These are phyloP conservation scores for Halotydeus destructor DNA, from an alignment of 1,140 invertebrate species.

Conservation along the genomic window DNA sequence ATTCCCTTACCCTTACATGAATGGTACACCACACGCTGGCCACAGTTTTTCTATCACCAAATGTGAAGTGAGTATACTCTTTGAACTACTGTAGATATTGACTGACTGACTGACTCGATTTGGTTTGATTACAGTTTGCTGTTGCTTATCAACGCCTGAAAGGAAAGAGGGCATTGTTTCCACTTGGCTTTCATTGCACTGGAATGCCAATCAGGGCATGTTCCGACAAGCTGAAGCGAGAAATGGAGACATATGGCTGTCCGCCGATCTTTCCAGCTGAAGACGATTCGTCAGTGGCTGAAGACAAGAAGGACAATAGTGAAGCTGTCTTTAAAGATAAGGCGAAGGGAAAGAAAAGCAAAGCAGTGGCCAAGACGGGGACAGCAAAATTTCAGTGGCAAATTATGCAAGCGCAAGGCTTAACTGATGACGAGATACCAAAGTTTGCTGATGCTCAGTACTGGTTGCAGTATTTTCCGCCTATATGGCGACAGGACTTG, in stretches of 20 bases:
- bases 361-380: constrained; percentile 80
- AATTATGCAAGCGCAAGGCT: constrained; percentile 84
- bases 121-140: constrained; percentile 46
- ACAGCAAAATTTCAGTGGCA: constrained; percentile 90
- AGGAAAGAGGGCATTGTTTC: constrained; percentile 80
- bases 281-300: constrained; percentile 19
- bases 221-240: constrained; percentile 87
- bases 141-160: constrained; percentile 68
- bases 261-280: constrained; percentile 68
- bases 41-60: constrained; percentile 95
- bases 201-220: constrained; percentile 94
- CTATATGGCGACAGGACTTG: constrained; percentile 61
- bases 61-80: constrained; percentile 41
- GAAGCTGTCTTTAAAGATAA: constrained; percentile 61
- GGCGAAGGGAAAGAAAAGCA: constrained; percentile 95
- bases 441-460: constrained; percentile 72
- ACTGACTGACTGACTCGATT: constrained; percentile 18
- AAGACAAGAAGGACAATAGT: constrained; percentile 32
- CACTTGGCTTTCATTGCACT: constrained; percentile 96
- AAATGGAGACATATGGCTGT: constrained; percentile 75
- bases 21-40: constrained; percentile 88
- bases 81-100: constrained; percentile 7
- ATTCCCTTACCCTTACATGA: constrained; percentile 99
- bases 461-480: constrained; percentile 94
- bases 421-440: constrained; percentile 72